These are phyloP conservation scores for Verasper variegatus DNA, from an alignment of 2,113 vertebrate genomes.

Conservation along the genomic window DNA sequence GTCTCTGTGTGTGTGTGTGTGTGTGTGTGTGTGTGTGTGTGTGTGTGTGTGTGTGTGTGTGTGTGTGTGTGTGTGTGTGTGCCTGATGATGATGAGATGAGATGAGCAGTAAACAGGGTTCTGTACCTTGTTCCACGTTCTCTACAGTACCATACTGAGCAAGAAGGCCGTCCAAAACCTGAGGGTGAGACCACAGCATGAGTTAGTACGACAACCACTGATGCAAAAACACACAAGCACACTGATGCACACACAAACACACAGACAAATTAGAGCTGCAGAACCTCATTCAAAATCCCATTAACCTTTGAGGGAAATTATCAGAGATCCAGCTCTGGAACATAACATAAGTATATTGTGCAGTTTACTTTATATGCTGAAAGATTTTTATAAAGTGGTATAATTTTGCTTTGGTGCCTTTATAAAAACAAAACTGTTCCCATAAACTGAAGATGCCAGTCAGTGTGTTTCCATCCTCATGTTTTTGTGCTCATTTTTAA, in stretches of 20 bases:
- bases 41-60: too few species aligned
- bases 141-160: constrained; percentile 93
- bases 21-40: constrained; percentile 1
- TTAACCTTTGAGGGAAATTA: background rate
- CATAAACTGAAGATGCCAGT: background rate
- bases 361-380: background rate
- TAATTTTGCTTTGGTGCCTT: background rate
- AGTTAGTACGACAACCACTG: constrained; percentile 12
- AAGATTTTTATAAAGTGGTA: background rate
- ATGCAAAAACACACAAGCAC: constrained; percentile 6
- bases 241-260: constrained; percentile 7
- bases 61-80: constrained; percentile 1
- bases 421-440: too few species aligned
- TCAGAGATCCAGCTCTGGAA: background rate
- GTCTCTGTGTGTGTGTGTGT: constrained; percentile 24
- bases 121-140: constrained; percentile 94
- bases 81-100: constrained; percentile 31
- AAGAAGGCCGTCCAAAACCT: constrained; percentile 93
- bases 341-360: background rate
- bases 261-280: background rate
- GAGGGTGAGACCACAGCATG: constrained; percentile 50
- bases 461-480: background rate
- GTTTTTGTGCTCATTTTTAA: background rate
- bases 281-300: constrained; percentile 4
- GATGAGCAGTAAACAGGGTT: constrained; percentile 17